Base-by-base conservation (phyloP, 1,140 invertebrate genomes). In the Diabrotica undecimpunctata region DNA sequence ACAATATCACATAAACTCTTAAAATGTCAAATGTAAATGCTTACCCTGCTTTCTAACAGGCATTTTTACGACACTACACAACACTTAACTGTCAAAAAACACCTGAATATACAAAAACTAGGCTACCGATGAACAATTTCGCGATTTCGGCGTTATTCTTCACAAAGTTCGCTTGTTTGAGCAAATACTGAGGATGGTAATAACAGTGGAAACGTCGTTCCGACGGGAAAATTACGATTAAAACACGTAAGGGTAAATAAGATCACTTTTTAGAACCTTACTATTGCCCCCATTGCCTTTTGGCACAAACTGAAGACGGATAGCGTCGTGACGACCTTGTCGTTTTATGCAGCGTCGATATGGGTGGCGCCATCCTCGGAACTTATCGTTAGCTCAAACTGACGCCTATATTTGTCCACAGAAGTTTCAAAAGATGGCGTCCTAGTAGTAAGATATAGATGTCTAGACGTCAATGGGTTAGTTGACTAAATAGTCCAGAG, bases 251-350 rank as follows among this genome's bases (percentile, higher is more conserved):
- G 51, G 61, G 52, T 62, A 25, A 36, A 14, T 54, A 39, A 41
- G 52, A 14, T 39, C 36, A 54, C n/a, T 62, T 54, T 54, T 39
- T 35, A 54, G 7, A 38, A 52, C 36, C 10, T 35, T 52, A 50
- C 35, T 61, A 61, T 55, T 39, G 38, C 10, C 61, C 53, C 51
- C 61, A 13, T 54, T 62, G 61, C 61, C 61, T 52, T 62, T 54
- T 62, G 61, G 51, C 51, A 54, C 37, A 62, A 62, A 62, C 61
- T 62, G 52, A 50, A 54, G 53, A 54, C 52, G 10, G 52, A 62
- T 46, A 60, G 58, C 61, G 61, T 62, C 61, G 61, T 52, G 61
- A 62, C 61, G 61, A 25, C 52, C 58, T 35, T 50, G n/a, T 60
- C 7, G 13, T 50, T 58, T 37, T 10, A 38, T 10, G 9, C 12